Conservation (phyloP, 2,888 invertebrate genomes). For the Drosophila formosana region DNA sequence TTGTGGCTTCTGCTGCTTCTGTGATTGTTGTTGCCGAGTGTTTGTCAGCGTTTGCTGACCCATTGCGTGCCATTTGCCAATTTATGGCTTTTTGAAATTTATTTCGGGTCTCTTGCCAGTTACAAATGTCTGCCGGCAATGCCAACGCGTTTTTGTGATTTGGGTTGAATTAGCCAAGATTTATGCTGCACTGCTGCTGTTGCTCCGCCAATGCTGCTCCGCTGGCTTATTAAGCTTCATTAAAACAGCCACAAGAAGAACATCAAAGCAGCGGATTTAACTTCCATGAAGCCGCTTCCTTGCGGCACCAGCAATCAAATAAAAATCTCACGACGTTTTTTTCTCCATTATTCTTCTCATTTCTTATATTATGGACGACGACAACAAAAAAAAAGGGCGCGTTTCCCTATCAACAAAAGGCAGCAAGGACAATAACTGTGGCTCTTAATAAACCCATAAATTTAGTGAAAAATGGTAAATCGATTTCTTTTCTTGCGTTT, state of each 20-base stretch:
- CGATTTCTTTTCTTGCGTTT: constrained; percentile 72
- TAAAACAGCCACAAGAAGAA: constrained; percentile 48
- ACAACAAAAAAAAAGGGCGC: constrained; percentile 33
- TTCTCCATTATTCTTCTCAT: neutral
- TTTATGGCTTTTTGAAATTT: constrained; percentile 75
- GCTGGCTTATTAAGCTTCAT: constrained; percentile 64
- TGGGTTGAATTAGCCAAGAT: constrained; percentile 67
- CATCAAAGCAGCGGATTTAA: constrained; percentile 49
- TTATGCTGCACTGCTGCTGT: constrained; percentile 62
- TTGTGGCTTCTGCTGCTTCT: constrained; percentile 11
- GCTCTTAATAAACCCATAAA: constrained; percentile 76
- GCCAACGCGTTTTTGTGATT: constrained; percentile 61
- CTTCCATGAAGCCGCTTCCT: constrained; percentile 33
- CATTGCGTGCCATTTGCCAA: constrained; percentile 62
- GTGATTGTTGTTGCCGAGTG: constrained; percentile 20
- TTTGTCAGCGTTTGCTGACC: constrained; percentile 53
- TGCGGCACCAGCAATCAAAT: constrained; percentile 61
- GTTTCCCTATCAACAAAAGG: constrained; percentile 52
- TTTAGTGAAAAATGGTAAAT: constrained; percentile 77
- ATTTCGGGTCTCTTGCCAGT: constrained; percentile 58
- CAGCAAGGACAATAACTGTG: constrained; percentile 46
- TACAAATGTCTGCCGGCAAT: constrained; percentile 54
- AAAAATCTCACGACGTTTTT: constrained; percentile 48
- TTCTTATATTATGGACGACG: constrained; percentile 11
- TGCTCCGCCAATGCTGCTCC: constrained; percentile 10